A percentile compares a stretch with the other conserved stretches of the same genome.
phyloP scores from a whole-genome alignment of 2,113 vertebrate genomes.

The Cairina moschata region DNA sequence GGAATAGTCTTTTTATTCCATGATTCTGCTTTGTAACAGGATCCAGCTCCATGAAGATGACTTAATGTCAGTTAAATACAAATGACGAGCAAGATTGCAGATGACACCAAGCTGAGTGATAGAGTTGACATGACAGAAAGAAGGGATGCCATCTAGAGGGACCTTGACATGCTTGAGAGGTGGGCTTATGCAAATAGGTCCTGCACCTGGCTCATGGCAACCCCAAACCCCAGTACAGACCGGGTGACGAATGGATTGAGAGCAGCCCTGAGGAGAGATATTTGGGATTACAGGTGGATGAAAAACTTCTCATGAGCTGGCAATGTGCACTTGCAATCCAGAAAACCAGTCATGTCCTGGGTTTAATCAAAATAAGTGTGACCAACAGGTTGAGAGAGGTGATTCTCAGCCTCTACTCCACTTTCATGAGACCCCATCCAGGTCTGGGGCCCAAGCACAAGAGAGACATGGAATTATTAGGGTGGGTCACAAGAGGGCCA shows the following conservation, averaged over 20 bases:
- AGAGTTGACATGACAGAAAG: neutral
- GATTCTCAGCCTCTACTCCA: neutral
- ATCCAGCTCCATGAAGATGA: neutral
- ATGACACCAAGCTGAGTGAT: neutral
- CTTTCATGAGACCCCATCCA: neutral
- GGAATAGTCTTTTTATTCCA: neutral
- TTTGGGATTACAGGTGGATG: neutral
- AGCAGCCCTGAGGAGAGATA: neutral
- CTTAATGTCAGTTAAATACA: neutral
- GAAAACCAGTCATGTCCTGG: neutral
- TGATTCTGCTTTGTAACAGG: neutral
- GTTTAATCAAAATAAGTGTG: neutral
- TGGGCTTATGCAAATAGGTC: neutral
- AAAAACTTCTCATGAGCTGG: neutral
- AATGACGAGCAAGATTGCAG: neutral
- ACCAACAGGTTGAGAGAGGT: neutral
- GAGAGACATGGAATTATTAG: neutral
- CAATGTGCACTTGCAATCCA: neutral
- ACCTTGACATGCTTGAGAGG: neutral
- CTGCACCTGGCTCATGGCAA: too few relatives aligned
- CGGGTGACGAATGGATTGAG: neutral
- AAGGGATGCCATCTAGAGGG: neutral
- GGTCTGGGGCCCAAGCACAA: neutral
- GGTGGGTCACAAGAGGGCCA: neutral
- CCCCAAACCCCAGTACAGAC: neutral